Conservation (phyloP, 2,797 vertebrate species). For the Pristis pectinata region DNA sequence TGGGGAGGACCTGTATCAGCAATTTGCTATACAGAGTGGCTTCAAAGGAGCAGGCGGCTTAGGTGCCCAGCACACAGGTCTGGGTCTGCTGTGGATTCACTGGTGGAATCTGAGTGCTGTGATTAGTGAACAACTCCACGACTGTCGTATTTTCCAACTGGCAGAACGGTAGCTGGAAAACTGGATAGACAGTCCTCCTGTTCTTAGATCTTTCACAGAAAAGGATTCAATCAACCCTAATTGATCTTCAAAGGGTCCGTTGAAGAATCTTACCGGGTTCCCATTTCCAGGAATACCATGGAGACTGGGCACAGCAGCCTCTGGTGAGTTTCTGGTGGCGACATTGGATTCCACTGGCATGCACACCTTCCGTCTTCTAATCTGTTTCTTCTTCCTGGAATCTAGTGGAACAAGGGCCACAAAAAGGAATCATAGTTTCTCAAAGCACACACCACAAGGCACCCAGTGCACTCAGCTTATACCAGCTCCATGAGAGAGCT, state of each 20-base stretch:
- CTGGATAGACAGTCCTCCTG: neutral
- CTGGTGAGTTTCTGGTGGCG: neutral
- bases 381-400: slow-evolving; percentile 19
- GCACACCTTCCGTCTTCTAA: slow-evolving; percentile 11
- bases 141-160: neutral
- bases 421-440: neutral
- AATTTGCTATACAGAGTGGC: neutral
- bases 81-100: neutral
- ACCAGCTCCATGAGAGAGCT: too few relatives aligned
- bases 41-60: too few relatives aligned
- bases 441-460: neutral
- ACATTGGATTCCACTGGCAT: neutral
- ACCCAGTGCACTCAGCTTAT: too few relatives aligned
- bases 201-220: too few relatives aligned
- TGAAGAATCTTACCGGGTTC: slow-evolving; percentile 3
- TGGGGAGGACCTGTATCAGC: neutral
- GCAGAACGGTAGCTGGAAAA: neutral
- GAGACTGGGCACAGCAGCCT: neutral
- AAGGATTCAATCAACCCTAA: neutral
- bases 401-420: neutral
- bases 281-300: neutral
- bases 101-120: neutral
- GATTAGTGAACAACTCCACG: neutral
- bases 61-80: neutral
- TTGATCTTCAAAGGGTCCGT: neutral